Evolutionary conservation across 2,797 vertebrate species (phyloP).

Genomic region (Sebastes cheni): DNA sequence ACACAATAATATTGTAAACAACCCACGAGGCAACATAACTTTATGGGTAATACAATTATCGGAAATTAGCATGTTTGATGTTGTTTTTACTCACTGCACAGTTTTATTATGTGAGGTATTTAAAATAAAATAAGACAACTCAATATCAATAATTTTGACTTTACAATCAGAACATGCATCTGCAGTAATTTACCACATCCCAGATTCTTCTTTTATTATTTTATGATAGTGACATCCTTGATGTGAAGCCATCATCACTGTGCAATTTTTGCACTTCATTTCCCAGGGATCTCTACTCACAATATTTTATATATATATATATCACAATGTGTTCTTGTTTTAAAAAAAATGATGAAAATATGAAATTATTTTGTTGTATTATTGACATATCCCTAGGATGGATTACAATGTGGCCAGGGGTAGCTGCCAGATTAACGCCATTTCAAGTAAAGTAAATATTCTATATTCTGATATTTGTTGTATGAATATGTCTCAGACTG

Average conservation of each 20-base stretch:
- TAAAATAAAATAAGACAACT: too few species aligned
- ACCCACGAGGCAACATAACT: not conserved
- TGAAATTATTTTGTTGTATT: slow-evolving; percentile 69
- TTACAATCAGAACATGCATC: not conserved
- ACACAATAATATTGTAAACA: too few species aligned
- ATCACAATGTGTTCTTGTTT: slow-evolving; percentile 61
- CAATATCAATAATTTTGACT: not conserved
- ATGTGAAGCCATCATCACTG: not conserved
- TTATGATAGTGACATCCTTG: too few species aligned
- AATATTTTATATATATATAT: too few species aligned
- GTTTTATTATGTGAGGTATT: not conserved
- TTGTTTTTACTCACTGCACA: not conserved
- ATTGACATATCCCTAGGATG: slow-evolving; percentile 37
- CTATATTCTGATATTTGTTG: slow-evolving; percentile 63
- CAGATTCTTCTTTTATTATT: not conserved
- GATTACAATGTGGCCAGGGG: slow-evolving; percentile 46
- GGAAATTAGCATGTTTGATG: not conserved
- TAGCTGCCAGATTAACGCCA: slow-evolving; percentile 60
- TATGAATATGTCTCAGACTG: slow-evolving; percentile 42
- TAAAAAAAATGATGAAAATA: slow-evolving; percentile 32
- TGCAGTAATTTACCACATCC: not conserved
- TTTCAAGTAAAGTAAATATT: slow-evolving; percentile 66
- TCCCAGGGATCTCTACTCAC: not conserved
- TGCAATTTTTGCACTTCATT: not conserved
- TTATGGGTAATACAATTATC: not conserved